phyloP scores from a whole-genome alignment of 2,888 invertebrate genomes.

The Choristoneura rosaceana region DNA sequence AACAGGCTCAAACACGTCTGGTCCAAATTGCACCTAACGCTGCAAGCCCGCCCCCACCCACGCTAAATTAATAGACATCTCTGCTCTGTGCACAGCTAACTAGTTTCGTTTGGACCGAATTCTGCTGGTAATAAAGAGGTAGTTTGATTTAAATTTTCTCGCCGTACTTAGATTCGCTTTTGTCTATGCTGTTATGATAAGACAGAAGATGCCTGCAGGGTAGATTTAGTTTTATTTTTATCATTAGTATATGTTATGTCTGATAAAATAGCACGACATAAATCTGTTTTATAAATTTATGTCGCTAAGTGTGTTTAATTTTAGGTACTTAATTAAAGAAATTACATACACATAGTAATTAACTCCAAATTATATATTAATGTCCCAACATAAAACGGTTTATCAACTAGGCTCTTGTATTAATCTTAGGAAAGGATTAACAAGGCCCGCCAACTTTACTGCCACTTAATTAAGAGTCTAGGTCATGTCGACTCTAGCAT shows the following conservation, averaged over 20 bases:
- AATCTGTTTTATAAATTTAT: too few species aligned
- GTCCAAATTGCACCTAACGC: constrained; percentile 19
- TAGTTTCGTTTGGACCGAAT: constrained; percentile 22
- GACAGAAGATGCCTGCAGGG: neutral
- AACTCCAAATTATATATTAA: neutral
- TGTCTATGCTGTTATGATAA: neutral
- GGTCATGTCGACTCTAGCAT: constrained; percentile 9
- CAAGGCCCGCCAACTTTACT: neutral
- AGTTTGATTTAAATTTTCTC: constrained; percentile 4
- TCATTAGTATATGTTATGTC: too few species aligned
- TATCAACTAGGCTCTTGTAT: neutral
- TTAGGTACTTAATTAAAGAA: too few species aligned
- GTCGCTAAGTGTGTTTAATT: too few species aligned
- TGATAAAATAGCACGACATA: too few species aligned
- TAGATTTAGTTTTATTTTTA: neutral
- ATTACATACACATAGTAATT: neutral
- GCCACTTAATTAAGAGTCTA: constrained; percentile 1
- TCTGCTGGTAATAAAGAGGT: constrained; percentile 7
- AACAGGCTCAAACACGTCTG: constrained; percentile 11
- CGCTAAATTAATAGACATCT: constrained; percentile 33
- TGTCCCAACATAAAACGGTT: neutral
- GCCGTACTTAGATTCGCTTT: neutral
- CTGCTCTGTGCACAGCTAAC: constrained; percentile 14
- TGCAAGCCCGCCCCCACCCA: constrained; percentile 5
- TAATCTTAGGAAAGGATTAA: constrained; percentile 5